Percentiles rank a stretch among this genome's conserved stretches.
These are phyloP conservation scores for Dasypolia templi DNA, from an alignment of 2,888 invertebrate genomes.

Conservation along the genomic window DNA sequence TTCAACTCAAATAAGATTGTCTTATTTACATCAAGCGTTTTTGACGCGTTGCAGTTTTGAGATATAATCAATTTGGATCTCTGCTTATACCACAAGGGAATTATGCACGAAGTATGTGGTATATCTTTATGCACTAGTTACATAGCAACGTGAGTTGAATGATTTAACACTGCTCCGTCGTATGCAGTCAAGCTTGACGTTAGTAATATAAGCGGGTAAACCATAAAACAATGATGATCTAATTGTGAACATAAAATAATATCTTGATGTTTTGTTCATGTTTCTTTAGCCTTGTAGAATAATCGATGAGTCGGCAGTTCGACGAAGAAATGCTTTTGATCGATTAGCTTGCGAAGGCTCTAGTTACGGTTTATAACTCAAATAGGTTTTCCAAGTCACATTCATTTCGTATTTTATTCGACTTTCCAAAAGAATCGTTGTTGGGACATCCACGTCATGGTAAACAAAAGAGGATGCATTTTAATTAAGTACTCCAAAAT, in stretches of 20 bases:
- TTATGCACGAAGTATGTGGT: conserved; percentile 24
- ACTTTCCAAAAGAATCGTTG: background rate
- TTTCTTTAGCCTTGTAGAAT: conserved; percentile 16
- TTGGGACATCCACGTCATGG: background rate
- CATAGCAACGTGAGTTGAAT: conserved; percentile 36
- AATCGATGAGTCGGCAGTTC: conserved; percentile 27
- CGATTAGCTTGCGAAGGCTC: conserved; percentile 19
- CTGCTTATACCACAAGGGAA: conserved; percentile 5
- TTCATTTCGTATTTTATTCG: background rate
- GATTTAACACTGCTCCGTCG: conserved; percentile 38
- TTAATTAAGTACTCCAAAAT: background rate
- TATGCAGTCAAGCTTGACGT: conserved; percentile 33
- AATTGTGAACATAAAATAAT: background rate
- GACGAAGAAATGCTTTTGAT: conserved; percentile 22
- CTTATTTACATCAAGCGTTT: background rate
- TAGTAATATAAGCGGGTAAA: conserved; percentile 9
- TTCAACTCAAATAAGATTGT: background rate
- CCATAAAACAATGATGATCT: conserved; percentile 13
- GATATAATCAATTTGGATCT: background rate
- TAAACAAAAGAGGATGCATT: too few species aligned
- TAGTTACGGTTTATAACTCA: conserved; percentile 8
- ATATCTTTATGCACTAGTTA: conserved; percentile 50
- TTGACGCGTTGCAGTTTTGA: conserved; percentile 1
- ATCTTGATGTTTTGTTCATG: conserved; percentile 1
- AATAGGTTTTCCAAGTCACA: background rate